Evolutionary conservation across 2,888 invertebrate species (phyloP).

Genomic region (Polydrusus tereticollis): DNA sequence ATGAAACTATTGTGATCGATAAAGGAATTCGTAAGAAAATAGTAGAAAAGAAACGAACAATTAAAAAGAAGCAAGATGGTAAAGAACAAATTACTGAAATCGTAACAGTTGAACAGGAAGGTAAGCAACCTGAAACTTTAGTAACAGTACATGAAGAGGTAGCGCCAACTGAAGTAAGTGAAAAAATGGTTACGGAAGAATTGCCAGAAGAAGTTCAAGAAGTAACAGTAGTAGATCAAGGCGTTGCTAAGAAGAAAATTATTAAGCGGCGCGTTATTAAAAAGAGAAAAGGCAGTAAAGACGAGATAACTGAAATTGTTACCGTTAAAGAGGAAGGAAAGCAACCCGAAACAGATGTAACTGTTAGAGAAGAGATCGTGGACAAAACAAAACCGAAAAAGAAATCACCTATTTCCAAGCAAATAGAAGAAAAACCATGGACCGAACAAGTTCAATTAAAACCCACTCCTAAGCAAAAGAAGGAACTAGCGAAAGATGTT

Average conservation of each 20-base stretch:
- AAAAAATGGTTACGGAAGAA: slow-evolving; percentile 51
- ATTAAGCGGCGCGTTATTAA: slow-evolving; percentile 57
- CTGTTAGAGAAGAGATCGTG: slow-evolving; percentile 60
- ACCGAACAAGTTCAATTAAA: slow-evolving; percentile 61
- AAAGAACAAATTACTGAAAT: slow-evolving; percentile 65
- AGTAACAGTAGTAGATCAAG: slow-evolving; percentile 61
- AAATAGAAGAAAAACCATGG: slow-evolving; percentile 61
- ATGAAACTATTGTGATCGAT: slow-evolving; percentile 60
- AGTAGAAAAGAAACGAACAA: slow-evolving; percentile 60
- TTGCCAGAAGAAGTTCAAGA: slow-evolving; percentile 61
- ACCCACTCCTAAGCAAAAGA: slow-evolving; percentile 60
- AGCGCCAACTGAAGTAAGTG: background rate
- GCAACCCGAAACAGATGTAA: slow-evolving; percentile 56
- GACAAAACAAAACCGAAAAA: slow-evolving; percentile 44
- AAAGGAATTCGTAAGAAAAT: slow-evolving; percentile 55
- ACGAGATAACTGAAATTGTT: slow-evolving; percentile 62
- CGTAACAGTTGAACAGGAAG: slow-evolving; percentile 59
- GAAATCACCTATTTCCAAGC: slow-evolving; percentile 52
- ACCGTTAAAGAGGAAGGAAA: slow-evolving; percentile 60
- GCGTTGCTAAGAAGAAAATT: slow-evolving; percentile 56
- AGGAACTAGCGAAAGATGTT: slow-evolving; percentile 39
- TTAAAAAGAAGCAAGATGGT: slow-evolving; percentile 64
- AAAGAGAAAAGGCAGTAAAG: slow-evolving; percentile 57
- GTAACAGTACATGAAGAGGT: slow-evolving; percentile 52
- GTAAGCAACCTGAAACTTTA: slow-evolving; percentile 55